Percentiles rank a stretch among this genome's conserved stretches.
These are phyloP conservation scores for Heteractis magnifica DNA, from an alignment of 92 coral and sea anemone genomes.

Conservation along the genomic window DNA sequence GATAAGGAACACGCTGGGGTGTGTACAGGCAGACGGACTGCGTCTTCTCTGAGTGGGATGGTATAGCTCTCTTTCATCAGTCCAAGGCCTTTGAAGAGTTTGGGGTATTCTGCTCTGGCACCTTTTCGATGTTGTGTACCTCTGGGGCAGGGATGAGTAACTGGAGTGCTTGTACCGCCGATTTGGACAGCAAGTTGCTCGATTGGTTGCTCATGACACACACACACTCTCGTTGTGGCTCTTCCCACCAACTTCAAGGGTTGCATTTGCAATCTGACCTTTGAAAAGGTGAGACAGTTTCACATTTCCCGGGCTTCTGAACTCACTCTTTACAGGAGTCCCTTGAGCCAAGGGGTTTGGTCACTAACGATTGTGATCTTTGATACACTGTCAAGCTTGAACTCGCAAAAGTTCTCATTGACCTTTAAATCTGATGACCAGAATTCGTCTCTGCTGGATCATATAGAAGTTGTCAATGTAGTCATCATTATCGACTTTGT, in stretches of 20 bases:
- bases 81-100: conserved; percentile 50
- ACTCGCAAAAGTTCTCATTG: no score
- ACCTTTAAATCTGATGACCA: no score
- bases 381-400: background rate
- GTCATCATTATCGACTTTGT: no score
- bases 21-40: no score
- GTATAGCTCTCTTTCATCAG: conserved; percentile 28
- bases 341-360: no score
- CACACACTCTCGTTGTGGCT: conserved; percentile 33
- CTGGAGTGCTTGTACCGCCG: conserved; percentile 45
- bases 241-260: conserved; percentile 24
- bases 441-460: no score
- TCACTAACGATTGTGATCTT: no score
- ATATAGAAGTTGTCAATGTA: no score
- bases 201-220: conserved; percentile 46
- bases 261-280: conserved; percentile 37
- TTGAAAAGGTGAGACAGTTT: conserved; percentile 34
- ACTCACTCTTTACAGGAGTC: no score
- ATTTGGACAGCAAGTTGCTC: conserved; percentile 36
- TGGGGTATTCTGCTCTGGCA: conserved; percentile 40
- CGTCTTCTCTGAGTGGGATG: no score
- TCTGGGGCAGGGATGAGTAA: conserved; percentile 18
- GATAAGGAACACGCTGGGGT: no score
- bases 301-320: background rate
- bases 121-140: conserved; percentile 28